A percentile compares a stretch with the other conserved stretches of the same genome.
Evolutionary conservation across 2,113 vertebrate species (phyloP).

Genomic region (Spermophilus dauricus): DNA sequence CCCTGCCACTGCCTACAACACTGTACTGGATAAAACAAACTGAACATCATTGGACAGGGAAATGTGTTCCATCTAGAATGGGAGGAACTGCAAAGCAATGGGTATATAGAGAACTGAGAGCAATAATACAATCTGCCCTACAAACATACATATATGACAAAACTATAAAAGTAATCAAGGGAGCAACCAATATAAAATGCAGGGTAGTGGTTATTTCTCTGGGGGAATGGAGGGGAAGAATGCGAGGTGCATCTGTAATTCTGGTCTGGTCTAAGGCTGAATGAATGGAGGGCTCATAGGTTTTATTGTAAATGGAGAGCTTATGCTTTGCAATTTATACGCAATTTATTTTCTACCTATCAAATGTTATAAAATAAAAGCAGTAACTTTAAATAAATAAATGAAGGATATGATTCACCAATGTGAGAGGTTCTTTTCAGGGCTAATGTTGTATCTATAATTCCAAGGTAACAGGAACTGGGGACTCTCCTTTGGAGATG

Average conservation of each 20-base stretch:
- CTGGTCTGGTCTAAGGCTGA: not conserved
- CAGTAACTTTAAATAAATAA: not conserved
- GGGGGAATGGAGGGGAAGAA: not conserved
- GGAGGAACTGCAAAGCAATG: not conserved
- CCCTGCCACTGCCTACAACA: not conserved
- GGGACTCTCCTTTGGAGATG: not conserved
- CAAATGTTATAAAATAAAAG: not conserved
- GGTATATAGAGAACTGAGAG: not conserved
- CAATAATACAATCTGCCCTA: not conserved
- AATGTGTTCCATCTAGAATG: not conserved
- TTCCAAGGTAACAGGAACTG: not conserved
- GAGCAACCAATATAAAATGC: not conserved
- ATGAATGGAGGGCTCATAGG: not conserved
- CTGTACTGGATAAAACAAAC: not conserved
- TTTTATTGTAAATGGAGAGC: not conserved
- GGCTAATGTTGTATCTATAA: not conserved
- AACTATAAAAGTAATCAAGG: conserved; percentile 9
- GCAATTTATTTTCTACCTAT: not conserved
- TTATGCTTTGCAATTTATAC: not conserved
- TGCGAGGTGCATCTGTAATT: not conserved
- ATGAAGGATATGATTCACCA: not conserved
- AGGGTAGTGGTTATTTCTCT: not conserved
- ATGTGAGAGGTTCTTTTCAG: not conserved
- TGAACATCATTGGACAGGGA: not conserved
- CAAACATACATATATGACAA: not conserved